Conservation (phyloP, 2,888 invertebrate genomes). For the Cordilura impudica region DNA sequence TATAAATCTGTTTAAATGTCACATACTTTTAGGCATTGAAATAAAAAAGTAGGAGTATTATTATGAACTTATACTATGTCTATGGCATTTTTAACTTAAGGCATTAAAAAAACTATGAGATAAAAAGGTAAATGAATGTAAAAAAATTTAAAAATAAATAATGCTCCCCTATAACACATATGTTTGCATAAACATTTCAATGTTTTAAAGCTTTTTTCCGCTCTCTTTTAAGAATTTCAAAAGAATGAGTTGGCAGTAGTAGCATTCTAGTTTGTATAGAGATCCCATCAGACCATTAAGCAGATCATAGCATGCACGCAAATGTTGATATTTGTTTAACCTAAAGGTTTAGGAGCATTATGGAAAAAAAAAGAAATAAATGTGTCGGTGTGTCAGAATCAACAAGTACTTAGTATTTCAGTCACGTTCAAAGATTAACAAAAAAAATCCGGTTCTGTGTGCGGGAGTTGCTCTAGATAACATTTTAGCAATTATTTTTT, state of each 20-base stretch:
- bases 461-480: not conserved
- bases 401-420: slow-evolving; percentile 43
- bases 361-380: not conserved
- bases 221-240: not conserved
- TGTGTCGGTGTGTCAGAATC: not conserved
- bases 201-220: not conserved
- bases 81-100: slow-evolving; percentile 13
- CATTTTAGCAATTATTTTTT: slow-evolving; percentile 32
- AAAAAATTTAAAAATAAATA: not conserved
- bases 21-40: slow-evolving; percentile 31
- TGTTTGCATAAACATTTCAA: not conserved
- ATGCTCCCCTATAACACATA: not conserved
- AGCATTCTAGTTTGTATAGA: not conserved
- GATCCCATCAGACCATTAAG: slow-evolving; percentile 21
- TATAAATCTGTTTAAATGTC: slow-evolving; percentile 41
- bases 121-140: not conserved
- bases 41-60: not conserved
- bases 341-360: slow-evolving; percentile 21
- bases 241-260: not conserved
- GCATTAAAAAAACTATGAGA: not conserved
- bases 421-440: slow-evolving; percentile 35
- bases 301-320: not conserved
- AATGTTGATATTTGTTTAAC: slow-evolving; percentile 11
- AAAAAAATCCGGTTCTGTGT: not conserved
- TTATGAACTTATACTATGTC: not conserved